Conservation (phyloP, 2,797 vertebrate genomes). For the Lacerta agilis region DNA sequence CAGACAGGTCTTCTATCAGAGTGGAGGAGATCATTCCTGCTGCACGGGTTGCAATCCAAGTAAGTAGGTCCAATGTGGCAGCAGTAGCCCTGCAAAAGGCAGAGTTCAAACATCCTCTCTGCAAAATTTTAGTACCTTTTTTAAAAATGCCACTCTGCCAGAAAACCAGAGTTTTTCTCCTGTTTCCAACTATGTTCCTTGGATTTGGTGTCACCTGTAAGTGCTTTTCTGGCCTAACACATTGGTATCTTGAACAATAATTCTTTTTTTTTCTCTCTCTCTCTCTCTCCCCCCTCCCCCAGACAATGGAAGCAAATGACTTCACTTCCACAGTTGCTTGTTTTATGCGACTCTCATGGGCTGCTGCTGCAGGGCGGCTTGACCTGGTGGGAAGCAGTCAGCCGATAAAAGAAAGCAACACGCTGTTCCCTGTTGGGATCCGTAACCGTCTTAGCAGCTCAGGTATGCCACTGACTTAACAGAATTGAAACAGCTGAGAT, state of each 20-base stretch:
- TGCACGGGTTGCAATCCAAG: slow-evolving; percentile 96
- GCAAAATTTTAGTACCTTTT: not conserved
- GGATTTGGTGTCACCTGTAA: not conserved
- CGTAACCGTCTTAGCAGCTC: slow-evolving; percentile 97
- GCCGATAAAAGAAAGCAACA: slow-evolving; percentile 94
- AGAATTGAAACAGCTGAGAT: not conserved
- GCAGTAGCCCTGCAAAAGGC: not conserved
- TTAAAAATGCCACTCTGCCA: not conserved
- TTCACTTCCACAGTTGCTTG: slow-evolving; percentile 97
- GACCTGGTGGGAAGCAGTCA: slow-evolving; percentile 97
- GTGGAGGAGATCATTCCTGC: slow-evolving; percentile 98
- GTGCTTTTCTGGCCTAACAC: not conserved
- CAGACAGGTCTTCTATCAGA: slow-evolving; percentile 95
- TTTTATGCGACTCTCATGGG: slow-evolving; percentile 98
- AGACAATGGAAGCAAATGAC: slow-evolving; percentile 98
- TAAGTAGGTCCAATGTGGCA: slow-evolving; percentile 56
- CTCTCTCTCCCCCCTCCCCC: not conserved
- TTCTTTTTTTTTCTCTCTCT: slow-evolving; percentile 30
- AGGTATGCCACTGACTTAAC: slow-evolving; percentile 75
- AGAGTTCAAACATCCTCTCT: not conserved
- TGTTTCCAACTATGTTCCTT: not conserved
- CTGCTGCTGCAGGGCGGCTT: slow-evolving; percentile 93
- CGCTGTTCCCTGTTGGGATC: slow-evolving; percentile 88
- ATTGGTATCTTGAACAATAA: not conserved
- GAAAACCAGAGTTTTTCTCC: not conserved